Conservation (phyloP, 1,140 invertebrate genomes). For the Drosophila ironensis region DNA sequence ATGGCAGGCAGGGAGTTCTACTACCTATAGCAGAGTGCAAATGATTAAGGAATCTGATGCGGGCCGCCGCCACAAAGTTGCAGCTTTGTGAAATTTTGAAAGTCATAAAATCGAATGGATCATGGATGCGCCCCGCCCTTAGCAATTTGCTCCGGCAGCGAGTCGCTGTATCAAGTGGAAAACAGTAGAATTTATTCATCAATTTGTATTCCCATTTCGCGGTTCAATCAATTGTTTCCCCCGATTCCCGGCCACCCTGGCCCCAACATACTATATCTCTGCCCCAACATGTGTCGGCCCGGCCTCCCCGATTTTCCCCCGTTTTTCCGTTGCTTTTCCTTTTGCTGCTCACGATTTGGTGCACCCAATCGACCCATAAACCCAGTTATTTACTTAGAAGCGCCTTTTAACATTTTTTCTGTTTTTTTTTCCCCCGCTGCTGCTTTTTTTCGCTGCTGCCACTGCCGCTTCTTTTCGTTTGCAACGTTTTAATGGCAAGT, state of each 20-base stretch:
- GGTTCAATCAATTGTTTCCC: conserved; percentile 36
- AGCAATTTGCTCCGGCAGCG: neutral
- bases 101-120: no score
- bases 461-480: conserved; percentile 33
- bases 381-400: conserved; percentile 81
- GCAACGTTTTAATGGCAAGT: conserved; percentile 56
- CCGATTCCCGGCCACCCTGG: neutral
- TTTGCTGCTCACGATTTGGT: conserved; percentile 76
- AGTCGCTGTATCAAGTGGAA: conserved; percentile 15
- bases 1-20: no score
- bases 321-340: conserved; percentile 41
- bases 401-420: conserved; percentile 73
- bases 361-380: conserved; percentile 82
- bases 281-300: neutral
- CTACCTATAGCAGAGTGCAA: no score
- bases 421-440: neutral
- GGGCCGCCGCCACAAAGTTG: no score
- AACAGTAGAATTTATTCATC: conserved; percentile 34
- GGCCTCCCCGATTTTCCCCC: neutral
- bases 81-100: no score
- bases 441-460: conserved; percentile 16
- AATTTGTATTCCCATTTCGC: conserved; percentile 33
- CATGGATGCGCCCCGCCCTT: no score
- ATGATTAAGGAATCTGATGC: no score
- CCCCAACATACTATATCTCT: neutral